phyloP scores from a whole-genome alignment of 2,797 vertebrate species.

The Trachops cirrhosus region DNA sequence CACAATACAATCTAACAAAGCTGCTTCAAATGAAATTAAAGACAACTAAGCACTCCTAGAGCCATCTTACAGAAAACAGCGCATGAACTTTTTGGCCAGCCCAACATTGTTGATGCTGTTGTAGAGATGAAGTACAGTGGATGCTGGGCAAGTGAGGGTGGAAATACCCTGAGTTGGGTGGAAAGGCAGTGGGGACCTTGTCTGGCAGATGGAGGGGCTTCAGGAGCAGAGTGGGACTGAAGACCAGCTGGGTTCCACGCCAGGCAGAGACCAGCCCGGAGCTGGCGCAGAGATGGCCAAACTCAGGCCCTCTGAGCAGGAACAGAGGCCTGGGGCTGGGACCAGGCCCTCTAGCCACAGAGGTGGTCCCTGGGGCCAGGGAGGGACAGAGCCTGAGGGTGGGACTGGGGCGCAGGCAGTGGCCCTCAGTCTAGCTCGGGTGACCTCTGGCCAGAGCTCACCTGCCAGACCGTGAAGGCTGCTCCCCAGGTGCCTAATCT shows the following conservation, averaged over 20 bases:
- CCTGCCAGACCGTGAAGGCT: not conserved
- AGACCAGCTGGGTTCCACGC: not conserved
- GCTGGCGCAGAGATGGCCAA: not conserved
- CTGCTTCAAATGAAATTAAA: not conserved
- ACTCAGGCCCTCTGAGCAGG: not conserved
- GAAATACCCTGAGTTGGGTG: not conserved
- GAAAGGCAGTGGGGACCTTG: no score
- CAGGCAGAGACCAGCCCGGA: not conserved
- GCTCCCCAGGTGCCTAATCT: not conserved
- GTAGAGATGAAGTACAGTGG: fast-evolving
- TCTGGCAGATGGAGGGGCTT: not conserved
- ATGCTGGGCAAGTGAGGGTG: not conserved
- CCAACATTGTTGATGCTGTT: fast-evolving
- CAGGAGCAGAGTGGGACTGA: not conserved
- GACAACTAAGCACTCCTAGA: not conserved
- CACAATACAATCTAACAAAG: not conserved
- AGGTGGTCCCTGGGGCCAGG: not conserved
- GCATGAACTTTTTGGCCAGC: not conserved
- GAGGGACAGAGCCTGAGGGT: not conserved
- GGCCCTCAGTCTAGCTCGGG: not conserved
- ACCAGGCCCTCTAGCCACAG: no score
- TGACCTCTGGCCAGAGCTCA: not conserved
- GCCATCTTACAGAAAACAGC: not conserved
- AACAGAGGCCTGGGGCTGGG: no score
- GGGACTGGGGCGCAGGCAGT: not conserved